Conservation (phyloP, 2,888 invertebrate species). For the Eristalinus aeneus region DNA sequence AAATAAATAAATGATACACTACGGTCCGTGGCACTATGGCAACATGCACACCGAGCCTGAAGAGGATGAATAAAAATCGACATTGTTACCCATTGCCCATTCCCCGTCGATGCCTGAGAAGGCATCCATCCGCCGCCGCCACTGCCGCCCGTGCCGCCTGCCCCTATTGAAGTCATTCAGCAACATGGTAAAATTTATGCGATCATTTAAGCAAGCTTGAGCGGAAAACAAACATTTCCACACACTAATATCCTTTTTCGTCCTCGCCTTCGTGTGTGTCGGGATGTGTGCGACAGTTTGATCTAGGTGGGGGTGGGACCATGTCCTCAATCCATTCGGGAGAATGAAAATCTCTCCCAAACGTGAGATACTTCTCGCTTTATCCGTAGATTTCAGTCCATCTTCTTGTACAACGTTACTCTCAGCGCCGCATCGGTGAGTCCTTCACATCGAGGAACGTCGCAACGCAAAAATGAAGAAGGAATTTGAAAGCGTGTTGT, state of each 20-base stretch:
- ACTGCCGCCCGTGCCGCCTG: no score
- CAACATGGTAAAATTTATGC: conserved; percentile 42
- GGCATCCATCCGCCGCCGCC: not conserved
- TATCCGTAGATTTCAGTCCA: conserved; percentile 8
- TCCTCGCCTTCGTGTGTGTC: not conserved
- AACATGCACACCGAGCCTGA: conserved; percentile 33
- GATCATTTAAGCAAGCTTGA: conserved; percentile 51
- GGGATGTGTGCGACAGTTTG: not conserved
- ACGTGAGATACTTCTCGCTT: not conserved
- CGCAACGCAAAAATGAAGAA: conserved; percentile 14
- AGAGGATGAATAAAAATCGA: conserved; percentile 45
- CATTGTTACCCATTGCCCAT: conserved; percentile 33
- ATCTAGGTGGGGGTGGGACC: not conserved
- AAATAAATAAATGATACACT: not conserved
- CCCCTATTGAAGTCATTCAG: not conserved
- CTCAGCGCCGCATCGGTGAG: not conserved
- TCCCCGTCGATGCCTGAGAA: not conserved
- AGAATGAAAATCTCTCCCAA: conserved; percentile 19
- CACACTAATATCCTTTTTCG: conserved; percentile 32
- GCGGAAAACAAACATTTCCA: conserved; percentile 50
- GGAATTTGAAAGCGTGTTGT: conserved; percentile 35
- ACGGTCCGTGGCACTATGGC: conserved; percentile 9
- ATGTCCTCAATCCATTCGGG: not conserved
- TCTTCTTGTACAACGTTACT: not conserved
- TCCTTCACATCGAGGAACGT: conserved; percentile 2